Base-by-base conservation (phyloP, 2,797 vertebrate genomes). In the Acridotheres tristis region DNA sequence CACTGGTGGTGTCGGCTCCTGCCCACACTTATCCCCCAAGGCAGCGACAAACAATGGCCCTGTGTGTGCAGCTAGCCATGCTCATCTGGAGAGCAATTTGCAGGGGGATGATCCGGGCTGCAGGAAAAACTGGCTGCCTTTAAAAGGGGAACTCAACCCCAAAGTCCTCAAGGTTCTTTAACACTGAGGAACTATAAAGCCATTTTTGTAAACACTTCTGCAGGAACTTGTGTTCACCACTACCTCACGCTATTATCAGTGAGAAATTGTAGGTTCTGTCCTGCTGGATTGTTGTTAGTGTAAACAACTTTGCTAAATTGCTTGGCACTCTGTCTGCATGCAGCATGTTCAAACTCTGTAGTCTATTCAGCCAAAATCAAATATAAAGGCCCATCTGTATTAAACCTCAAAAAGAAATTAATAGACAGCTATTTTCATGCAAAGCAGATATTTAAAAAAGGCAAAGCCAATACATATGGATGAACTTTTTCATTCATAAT, bases 401-500 rank as follows among this genome's bases (percentile, higher is more conserved):
- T 94, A 96, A 96, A 87, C 51, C 74, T 96, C 93, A 89, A 94
- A 95, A 96, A 93, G 90, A 95, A 97, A 97, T 96, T 95, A 97
- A 93, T 94, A 96, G 96, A 85, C 75, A 76, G 69, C 94, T 89
- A 95, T 96, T 97, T 96, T 96, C 95, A 98, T 96, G 96, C 92
- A 97, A 97, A 97, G 88, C 83, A 97, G 96, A 96, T 92, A 94
- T 77, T 95, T 88, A 10, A 73, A 92, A 96, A 94, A 94, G 68
- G 80, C 72, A 93, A 94, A 68, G 34, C 84, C 80, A 83, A 96
- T 93, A 87, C 96, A 96, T 96, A 96, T 48, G 85, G 94, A 94
- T 87, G 89, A 96, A 89, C 89, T 79, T 89, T 91, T 96, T 94
- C 94, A 96, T 97, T 98, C 97, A 97, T 89, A 96, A 94, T 93